These are phyloP conservation scores for Heliconius cydno DNA, from an alignment of 2,888 invertebrate species.

Conservation along the genomic window DNA sequence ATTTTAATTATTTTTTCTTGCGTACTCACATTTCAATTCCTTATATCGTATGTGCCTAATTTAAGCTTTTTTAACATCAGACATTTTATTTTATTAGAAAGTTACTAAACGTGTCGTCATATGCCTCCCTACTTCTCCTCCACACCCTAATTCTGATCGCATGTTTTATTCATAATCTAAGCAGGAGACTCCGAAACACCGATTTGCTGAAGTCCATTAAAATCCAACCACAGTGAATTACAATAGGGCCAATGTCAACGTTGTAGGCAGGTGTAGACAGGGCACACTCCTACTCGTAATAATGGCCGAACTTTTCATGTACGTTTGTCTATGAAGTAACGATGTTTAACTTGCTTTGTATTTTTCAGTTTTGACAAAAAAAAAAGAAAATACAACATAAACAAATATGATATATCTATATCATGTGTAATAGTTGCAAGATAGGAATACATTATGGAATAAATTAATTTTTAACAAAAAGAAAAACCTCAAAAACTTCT, in stretches of 20 bases:
- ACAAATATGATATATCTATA: too few relatives aligned
- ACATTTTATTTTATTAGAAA: conserved; percentile 16
- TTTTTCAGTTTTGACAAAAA: background rate
- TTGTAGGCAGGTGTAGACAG: conserved; percentile 19
- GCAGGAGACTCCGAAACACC: conserved; percentile 70
- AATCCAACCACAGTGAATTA: conserved; percentile 64
- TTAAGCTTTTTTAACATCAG: background rate
- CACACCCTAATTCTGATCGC: conserved; percentile 43
- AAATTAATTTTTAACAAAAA: too few relatives aligned
- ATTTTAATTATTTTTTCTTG: too few relatives aligned
- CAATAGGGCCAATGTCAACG: conserved; percentile 53
- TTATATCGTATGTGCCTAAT: too few relatives aligned
- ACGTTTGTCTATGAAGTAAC: background rate
- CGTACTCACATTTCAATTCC: too few relatives aligned
- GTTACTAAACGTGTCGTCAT: conserved; percentile 45
- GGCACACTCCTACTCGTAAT: background rate
- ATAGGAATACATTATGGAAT: background rate
- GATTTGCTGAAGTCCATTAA: conserved; percentile 71
- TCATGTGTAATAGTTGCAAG: background rate
- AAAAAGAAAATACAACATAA: background rate
- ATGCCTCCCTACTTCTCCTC: conserved; percentile 37
- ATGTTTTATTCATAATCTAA: conserved; percentile 77
- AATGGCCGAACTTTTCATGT: too few relatives aligned
- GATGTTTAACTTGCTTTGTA: background rate
- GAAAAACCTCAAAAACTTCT: too few relatives aligned